Conservation (phyloP, 1,140 invertebrate genomes). For the Macrobrachium nipponense region DNA sequence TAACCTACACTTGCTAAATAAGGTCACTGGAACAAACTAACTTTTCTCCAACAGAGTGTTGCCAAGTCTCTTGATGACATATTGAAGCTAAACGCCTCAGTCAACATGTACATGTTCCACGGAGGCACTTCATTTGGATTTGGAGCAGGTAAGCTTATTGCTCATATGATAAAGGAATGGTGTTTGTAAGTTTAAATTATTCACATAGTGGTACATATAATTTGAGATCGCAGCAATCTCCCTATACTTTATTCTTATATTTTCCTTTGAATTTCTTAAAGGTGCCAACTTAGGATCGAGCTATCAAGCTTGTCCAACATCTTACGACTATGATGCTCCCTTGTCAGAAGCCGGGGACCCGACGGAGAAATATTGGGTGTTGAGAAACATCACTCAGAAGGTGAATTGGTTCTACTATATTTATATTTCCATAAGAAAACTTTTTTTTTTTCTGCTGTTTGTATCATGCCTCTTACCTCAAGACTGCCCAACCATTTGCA, state of each 20-base stretch:
- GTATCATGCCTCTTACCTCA: too few relatives aligned
- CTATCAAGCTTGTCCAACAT: constrained; percentile 77
- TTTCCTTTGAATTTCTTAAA: neutral
- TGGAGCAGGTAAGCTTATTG: constrained; percentile 25
- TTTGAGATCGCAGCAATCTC: too few relatives aligned
- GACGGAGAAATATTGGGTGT: constrained; percentile 82
- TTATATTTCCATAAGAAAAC: too few relatives aligned
- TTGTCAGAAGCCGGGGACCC: constrained; percentile 84
- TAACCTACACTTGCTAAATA: too few relatives aligned
- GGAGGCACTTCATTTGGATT: constrained; percentile 62
- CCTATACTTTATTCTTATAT: too few relatives aligned
- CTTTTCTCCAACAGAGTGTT: neutral
- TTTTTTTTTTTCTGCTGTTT: too few relatives aligned
- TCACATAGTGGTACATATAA: too few relatives aligned
- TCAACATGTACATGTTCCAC: constrained; percentile 67
- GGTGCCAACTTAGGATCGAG: constrained; percentile 8
- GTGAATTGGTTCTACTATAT: constrained; percentile 3
- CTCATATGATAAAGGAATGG: too few relatives aligned
- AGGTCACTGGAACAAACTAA: neutral
- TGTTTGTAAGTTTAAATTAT: too few relatives aligned
- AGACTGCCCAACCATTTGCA: too few relatives aligned
- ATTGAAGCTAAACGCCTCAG: constrained; percentile 65
- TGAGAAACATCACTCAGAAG: constrained; percentile 77
- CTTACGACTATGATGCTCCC: constrained; percentile 89
- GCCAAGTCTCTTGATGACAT: constrained; percentile 64